phyloP scores from a whole-genome alignment of 2,888 invertebrate genomes.

The Drosophila maculinotata region DNA sequence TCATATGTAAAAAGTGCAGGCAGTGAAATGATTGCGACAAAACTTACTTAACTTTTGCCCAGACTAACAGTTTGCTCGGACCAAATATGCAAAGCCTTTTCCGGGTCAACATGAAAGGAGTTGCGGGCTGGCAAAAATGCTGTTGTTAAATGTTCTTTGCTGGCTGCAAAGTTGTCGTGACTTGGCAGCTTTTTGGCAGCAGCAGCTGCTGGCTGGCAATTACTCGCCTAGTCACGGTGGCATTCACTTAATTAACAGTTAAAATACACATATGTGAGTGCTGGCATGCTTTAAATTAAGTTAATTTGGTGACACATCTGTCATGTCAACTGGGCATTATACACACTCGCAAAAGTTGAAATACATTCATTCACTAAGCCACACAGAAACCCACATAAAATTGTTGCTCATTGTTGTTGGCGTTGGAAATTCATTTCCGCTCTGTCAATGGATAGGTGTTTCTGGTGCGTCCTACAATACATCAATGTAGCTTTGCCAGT shows the following conservation, averaged over 20 bases:
- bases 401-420: slow-evolving; percentile 12
- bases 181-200: slow-evolving; percentile 58
- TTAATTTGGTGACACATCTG: slow-evolving; percentile 69
- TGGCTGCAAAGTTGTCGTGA: slow-evolving; percentile 67
- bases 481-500: slow-evolving; percentile 39
- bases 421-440: slow-evolving; percentile 46
- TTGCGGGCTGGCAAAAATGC: slow-evolving; percentile 22
- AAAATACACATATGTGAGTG: slow-evolving; percentile 42
- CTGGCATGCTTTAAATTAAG: slow-evolving; percentile 55
- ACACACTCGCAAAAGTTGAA: slow-evolving; percentile 12
- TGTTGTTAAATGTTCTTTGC: slow-evolving; percentile 69
- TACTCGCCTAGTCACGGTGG: slow-evolving; percentile 55
- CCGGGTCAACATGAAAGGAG: slow-evolving; percentile 21
- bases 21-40: slow-evolving; percentile 58
- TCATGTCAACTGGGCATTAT: slow-evolving; percentile 62
- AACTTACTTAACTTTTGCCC: slow-evolving; percentile 51
- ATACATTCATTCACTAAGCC: slow-evolving; percentile 4
- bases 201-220: slow-evolving; percentile 23
- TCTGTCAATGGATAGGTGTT: slow-evolving; percentile 27
- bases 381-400: slow-evolving; percentile 29
- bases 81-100: slow-evolving; percentile 56
- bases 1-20: slow-evolving; percentile 53
- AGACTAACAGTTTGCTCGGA: slow-evolving; percentile 28
- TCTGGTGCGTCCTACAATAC: slow-evolving; percentile 7
- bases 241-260: slow-evolving; percentile 74